Conservation (phyloP, 2,888 invertebrate genomes). For the Gnatocerus cornutus region DNA sequence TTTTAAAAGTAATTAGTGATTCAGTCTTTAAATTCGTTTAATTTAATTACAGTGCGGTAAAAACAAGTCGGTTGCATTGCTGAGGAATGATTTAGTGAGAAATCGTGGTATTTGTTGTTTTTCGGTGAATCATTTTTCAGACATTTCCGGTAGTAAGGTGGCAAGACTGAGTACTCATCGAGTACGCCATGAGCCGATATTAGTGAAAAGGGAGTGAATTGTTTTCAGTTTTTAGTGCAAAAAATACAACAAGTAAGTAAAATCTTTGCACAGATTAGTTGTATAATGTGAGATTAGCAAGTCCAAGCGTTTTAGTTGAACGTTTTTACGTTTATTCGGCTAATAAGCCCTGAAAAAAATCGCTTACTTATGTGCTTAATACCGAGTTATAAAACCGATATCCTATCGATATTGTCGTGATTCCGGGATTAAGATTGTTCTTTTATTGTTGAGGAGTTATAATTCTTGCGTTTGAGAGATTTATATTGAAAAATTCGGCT, state of each 20-base stretch:
- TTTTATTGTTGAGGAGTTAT: background rate
- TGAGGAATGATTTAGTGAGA: background rate
- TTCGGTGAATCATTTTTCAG: background rate
- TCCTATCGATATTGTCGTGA: constrained; percentile 26
- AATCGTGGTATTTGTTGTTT: background rate
- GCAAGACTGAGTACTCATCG: constrained; percentile 41
- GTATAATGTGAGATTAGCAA: background rate
- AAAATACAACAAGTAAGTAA: constrained; percentile 40
- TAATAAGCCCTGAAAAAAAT: constrained; percentile 33
- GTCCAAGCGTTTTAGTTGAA: background rate
- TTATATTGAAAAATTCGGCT: constrained; percentile 28
- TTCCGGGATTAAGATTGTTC: constrained; percentile 7
- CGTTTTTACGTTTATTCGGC: background rate
- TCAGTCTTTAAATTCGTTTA: background rate
- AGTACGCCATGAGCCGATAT: constrained; percentile 69
- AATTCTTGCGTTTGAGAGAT: background rate
- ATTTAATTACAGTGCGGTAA: background rate
- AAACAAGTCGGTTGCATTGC: background rate
- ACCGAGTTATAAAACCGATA: constrained; percentile 7
- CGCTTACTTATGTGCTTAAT: constrained; percentile 17
- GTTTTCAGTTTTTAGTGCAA: constrained; percentile 63
- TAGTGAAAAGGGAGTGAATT: constrained; percentile 69
- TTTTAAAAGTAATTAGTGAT: background rate
- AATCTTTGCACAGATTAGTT: constrained; percentile 13
- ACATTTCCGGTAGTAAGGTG: constrained; percentile 30